Evolutionary conservation across 1,140 invertebrate genomes (phyloP).

Genomic region (Bombus waltoni): DNA sequence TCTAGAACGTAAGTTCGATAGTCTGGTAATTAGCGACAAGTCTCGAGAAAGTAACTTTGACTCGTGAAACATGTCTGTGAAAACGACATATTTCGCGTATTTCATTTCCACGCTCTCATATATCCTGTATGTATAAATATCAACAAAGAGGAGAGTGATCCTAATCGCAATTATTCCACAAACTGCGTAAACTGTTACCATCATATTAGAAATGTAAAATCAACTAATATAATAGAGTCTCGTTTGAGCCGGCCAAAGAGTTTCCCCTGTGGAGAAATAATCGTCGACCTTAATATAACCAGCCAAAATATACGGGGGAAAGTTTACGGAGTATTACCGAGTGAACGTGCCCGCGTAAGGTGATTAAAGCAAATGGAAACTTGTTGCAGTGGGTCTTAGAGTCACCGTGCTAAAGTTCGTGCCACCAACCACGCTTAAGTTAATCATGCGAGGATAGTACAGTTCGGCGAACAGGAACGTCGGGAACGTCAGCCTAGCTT

Average conservation of each 20-base stretch:
- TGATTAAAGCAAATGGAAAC: constrained; percentile 65
- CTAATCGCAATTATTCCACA: background rate
- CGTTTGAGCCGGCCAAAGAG: constrained; percentile 5
- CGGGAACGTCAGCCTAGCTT: background rate
- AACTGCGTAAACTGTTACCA: background rate
- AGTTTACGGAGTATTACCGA: constrained; percentile 46
- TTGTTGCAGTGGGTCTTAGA: constrained; percentile 57
- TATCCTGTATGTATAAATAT: no score
- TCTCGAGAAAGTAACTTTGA: no score
- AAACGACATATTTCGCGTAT: no score
- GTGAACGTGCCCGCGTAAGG: constrained; percentile 49
- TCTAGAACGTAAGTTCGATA: no score
- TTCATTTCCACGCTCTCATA: no score
- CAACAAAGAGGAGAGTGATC: no score
- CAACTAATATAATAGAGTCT: background rate
- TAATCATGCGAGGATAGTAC: constrained; percentile 24
- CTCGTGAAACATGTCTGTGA: no score
- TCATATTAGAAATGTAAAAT: background rate
- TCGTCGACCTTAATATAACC: constrained; percentile 46
- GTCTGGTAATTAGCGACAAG: no score
- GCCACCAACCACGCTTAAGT: constrained; percentile 5
- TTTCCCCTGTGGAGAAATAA: constrained; percentile 41
- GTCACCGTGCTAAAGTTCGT: constrained; percentile 46
- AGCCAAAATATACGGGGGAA: constrained; percentile 45
- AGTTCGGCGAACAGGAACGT: constrained; percentile 23